Evolutionary conservation across 2,888 invertebrate species (phyloP).

Genomic region (Zeuzera pyrina): DNA sequence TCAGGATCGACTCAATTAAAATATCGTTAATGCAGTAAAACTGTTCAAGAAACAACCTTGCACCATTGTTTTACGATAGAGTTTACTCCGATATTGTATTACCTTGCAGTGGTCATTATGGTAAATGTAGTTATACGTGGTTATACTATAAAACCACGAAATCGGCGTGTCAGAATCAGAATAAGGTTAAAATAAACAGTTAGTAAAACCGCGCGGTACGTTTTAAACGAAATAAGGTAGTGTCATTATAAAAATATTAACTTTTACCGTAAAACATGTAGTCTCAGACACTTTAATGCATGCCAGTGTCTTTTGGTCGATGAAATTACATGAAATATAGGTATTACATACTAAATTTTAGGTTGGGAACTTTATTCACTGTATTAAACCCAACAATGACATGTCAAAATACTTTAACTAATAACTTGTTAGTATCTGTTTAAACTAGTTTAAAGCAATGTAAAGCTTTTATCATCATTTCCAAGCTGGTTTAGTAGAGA

Average conservation of each 20-base stretch:
- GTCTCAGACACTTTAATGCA: too few relatives aligned
- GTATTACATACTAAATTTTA: too few relatives aligned
- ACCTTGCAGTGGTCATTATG: slow-evolving; percentile 68
- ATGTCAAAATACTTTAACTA: too few relatives aligned
- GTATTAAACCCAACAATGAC: too few relatives aligned
- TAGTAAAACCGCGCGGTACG: slow-evolving; percentile 39
- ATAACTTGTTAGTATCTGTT: too few relatives aligned
- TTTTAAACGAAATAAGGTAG: slow-evolving; percentile 41
- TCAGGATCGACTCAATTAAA: slow-evolving; percentile 73
- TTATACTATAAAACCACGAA: slow-evolving; percentile 69
- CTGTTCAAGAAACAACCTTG: slow-evolving; percentile 45
- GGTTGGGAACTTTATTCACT: too few relatives aligned
- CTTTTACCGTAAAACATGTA: too few relatives aligned
- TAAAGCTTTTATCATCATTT: too few relatives aligned
- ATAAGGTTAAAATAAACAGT: slow-evolving; percentile 70
- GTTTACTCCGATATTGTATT: slow-evolving; percentile 29
- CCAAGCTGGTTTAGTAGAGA: too few relatives aligned
- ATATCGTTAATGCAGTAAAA: slow-evolving; percentile 63
- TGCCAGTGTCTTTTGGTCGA: too few relatives aligned
- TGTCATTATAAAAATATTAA: slow-evolving; percentile 53
- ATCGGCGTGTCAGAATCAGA: slow-evolving; percentile 67
- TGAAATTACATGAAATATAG: too few relatives aligned
- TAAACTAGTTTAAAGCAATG: too few relatives aligned
- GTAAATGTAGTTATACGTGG: slow-evolving; percentile 64
- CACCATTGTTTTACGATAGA: slow-evolving; percentile 24